Base-by-base conservation (phyloP, 2,888 invertebrate genomes). In the Nomada flava region DNA sequence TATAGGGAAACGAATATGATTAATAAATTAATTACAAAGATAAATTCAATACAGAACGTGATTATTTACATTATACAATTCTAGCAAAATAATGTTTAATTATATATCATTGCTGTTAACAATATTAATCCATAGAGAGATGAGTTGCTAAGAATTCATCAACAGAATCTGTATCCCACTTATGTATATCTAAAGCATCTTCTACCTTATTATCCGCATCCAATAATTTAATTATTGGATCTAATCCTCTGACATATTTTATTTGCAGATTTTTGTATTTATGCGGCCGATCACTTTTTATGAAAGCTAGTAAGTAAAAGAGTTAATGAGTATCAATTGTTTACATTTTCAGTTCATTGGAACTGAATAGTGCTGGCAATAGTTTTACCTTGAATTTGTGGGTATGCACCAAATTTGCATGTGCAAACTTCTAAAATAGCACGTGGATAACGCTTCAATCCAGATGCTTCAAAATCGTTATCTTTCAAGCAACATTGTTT, bases 161-260 rank as follows among this genome's bases (percentile, higher is more conserved):
- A 3, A 99, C 97, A 0, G 99, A 98, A 94, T 99, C 99, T 0
- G 99, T 99, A 94, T 99, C 98, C 99, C 99, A 99, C 93, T 99
- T 99, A 90, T 98, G 98, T 92, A 99, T 99, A 70, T 98, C 99
- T 44, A 99, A 96, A 29, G 97, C 96, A 92, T 98, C 98, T 92
- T 96, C 96, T 0, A 98, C 96, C 91, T 97, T 96, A 50, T 97
- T 97, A 90, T 96, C 96, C 82, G 96, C 96, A 92, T 99, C 98
- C 88, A 98, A 95, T 68, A 99, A 94, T 92, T 98, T 98, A 63
- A 99, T 98, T 83, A 98, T 96, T 0, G 99, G 99, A 94, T 99
- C 98, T 74, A 98, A 95, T 7, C 99, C 99, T 82, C 99, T 96
- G 0, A 98, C 97, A 92, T 99, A 99, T 92, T 97, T 97, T 64